phyloP scores from a whole-genome alignment of 2,888 invertebrate species.

The Pogonocherus hispidulus region DNA sequence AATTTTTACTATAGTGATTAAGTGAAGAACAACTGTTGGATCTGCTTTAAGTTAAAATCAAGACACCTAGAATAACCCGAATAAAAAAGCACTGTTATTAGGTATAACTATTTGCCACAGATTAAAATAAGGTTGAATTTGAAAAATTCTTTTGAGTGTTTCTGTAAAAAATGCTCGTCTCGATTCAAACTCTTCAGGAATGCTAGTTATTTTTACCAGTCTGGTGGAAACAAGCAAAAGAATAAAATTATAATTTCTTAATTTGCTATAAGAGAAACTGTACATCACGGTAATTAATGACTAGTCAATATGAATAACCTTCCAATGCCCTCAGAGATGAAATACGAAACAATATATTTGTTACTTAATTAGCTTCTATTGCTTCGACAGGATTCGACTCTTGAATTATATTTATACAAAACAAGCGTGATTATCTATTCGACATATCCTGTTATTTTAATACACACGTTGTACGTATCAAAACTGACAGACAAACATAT shows the following conservation, averaged over 20 bases:
- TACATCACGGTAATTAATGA: neutral
- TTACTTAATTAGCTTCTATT: conserved; percentile 8
- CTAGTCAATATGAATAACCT: neutral
- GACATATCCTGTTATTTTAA: conserved; percentile 29
- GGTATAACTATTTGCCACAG: no score
- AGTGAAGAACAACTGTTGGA: no score
- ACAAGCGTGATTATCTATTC: conserved; percentile 11
- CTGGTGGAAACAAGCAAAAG: no score
- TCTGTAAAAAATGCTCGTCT: no score
- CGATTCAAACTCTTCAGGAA: no score
- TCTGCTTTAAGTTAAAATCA: no score
- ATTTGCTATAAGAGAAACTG: neutral
- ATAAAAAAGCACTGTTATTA: no score
- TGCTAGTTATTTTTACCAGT: no score
- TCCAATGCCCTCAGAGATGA: neutral
- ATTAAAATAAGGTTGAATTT: no score
- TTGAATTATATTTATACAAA: conserved; percentile 17
- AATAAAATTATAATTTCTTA: neutral
- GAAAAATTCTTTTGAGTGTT: no score
- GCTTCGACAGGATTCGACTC: conserved; percentile 20
- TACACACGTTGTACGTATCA: conserved; percentile 21
- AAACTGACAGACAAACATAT: conserved; percentile 18
- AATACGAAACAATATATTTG: conserved; percentile 8
- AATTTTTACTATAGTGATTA: no score
- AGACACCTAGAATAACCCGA: no score